These are phyloP conservation scores for Poliocrania exsul DNA, from an alignment of 2,797 vertebrate genomes.

Conservation along the genomic window DNA sequence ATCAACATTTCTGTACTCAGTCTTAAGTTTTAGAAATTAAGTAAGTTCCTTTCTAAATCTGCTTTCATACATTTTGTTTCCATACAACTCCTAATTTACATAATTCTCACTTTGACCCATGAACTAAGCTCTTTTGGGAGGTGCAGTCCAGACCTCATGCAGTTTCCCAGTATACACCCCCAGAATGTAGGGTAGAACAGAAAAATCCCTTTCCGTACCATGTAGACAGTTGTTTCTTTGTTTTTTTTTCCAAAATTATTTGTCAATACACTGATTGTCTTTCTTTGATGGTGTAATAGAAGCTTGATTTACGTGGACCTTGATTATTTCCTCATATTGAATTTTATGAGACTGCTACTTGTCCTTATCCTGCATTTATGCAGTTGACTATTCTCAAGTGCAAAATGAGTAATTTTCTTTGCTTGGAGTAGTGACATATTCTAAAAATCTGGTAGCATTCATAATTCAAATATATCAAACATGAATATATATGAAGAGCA, in stretches of 20 bases:
- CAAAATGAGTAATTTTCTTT: background rate
- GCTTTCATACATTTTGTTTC: fast-evolving
- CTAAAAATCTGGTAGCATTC: background rate
- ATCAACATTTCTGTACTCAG: background rate
- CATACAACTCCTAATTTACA: background rate
- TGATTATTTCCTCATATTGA: background rate
- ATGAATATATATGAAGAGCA: background rate
- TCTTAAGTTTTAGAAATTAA: background rate
- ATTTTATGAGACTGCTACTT: background rate
- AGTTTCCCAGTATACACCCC: background rate
- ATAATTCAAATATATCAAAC: background rate
- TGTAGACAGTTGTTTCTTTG: background rate
- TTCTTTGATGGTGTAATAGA: background rate
- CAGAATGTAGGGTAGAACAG: background rate
- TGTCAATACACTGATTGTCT: background rate
- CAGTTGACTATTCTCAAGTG: background rate
- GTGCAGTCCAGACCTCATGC: background rate
- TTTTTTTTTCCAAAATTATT: background rate
- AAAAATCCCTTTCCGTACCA: background rate
- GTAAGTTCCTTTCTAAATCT: background rate
- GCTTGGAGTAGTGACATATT: background rate
- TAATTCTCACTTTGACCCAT: background rate
- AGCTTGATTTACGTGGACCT: background rate
- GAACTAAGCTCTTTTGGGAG: background rate
- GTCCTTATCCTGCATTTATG: background rate